These are phyloP conservation scores for Chrysina gloriosa DNA, from an alignment of 2,888 invertebrate species.

Conservation along the genomic window DNA sequence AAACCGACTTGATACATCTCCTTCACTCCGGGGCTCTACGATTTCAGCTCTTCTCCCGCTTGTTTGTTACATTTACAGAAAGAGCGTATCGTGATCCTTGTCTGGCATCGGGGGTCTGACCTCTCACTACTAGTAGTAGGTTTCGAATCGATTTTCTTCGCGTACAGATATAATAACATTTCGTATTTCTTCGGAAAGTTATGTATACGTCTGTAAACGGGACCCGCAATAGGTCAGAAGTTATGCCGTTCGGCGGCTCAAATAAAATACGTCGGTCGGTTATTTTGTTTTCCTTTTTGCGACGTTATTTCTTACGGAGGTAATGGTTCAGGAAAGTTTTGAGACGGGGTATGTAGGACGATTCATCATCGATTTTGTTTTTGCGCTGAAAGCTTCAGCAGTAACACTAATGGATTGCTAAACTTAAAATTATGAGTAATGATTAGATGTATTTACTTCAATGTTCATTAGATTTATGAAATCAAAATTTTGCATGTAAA, in stretches of 20 bases:
- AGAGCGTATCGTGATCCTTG: constrained; percentile 13
- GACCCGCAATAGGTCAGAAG: constrained; percentile 4
- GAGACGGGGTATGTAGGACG: not conserved
- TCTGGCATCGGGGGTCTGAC: constrained; percentile 12
- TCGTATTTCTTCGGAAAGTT: constrained; percentile 25
- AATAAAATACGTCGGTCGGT: not conserved
- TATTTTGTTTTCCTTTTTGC: not conserved
- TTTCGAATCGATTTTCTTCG: constrained; percentile 26
- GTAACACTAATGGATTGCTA: too few species aligned
- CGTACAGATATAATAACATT: constrained; percentile 23
- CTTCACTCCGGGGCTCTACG: not conserved
- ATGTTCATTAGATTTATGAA: too few species aligned
- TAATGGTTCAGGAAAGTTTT: not conserved
- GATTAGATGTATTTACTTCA: too few species aligned
- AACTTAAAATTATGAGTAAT: too few species aligned
- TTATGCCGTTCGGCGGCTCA: not conserved
- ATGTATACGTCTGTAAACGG: constrained; percentile 5
- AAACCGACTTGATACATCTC: constrained; percentile 20
- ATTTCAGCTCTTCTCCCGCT: constrained; percentile 13
- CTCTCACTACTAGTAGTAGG: constrained; percentile 22
- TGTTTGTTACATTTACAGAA: constrained; percentile 33
- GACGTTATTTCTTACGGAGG: not conserved
- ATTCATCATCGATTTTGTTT: too few species aligned
- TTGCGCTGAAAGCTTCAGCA: too few species aligned
- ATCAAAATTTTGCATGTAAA: too few species aligned